These are phyloP conservation scores for Crocuta crocuta DNA, from an alignment of 2,113 vertebrate species.

Conservation along the genomic window DNA sequence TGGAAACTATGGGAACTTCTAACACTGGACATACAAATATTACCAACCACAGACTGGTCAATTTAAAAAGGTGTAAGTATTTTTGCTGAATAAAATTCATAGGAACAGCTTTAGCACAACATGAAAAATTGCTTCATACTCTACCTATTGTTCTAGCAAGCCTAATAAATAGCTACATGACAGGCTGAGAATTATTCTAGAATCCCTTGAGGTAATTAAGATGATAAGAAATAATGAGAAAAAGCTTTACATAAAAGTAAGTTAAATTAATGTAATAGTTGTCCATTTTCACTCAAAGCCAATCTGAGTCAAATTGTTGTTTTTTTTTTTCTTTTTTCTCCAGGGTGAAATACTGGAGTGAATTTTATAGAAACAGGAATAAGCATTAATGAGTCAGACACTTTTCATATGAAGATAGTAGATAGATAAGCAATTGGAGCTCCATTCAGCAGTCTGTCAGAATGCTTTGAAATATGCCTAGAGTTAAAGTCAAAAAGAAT, in stretches of 20 bases:
- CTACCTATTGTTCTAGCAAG: background rate
- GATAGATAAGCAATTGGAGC: background rate
- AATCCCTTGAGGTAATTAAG: background rate
- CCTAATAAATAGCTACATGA: background rate
- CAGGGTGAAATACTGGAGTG: background rate
- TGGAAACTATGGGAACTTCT: background rate
- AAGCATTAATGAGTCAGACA: background rate
- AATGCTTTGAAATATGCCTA: background rate
- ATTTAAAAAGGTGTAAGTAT: background rate
- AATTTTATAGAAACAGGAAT: slow-evolving; percentile 52
- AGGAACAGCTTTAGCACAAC: background rate
- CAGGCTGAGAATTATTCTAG: background rate
- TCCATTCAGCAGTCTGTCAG: background rate
- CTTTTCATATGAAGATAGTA: background rate
- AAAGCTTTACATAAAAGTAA: slow-evolving; percentile 22
- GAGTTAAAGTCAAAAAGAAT: background rate
- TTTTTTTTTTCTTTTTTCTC: slow-evolving; percentile 51
- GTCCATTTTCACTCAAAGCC: background rate
- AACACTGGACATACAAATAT: background rate
- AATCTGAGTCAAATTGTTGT: slow-evolving; percentile 10
- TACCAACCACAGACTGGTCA: slow-evolving; percentile 14
- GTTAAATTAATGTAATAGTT: background rate
- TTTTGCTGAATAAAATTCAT: background rate
- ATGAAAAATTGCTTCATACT: slow-evolving; percentile 5
- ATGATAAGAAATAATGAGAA: background rate